Base-by-base conservation (phyloP, 2,888 invertebrate genomes). In the Epirrhoe alternata region DNA sequence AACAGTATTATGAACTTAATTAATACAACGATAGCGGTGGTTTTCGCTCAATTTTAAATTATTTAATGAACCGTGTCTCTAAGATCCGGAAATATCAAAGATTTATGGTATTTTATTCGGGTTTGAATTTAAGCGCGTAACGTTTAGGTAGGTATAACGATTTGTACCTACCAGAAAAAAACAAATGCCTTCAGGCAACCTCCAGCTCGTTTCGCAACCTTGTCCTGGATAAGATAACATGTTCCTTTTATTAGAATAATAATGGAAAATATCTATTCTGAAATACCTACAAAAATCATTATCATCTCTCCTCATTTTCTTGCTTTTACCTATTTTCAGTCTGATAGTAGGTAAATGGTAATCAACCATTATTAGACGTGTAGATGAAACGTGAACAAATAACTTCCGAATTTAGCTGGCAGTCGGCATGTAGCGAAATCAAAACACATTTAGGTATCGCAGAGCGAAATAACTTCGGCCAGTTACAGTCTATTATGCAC, bases 1-100 rank as follows among this genome's bases (percentile, higher is more conserved):
- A 82, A 81, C 75, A 79, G 79, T 70, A 77, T 76, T 74, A 70
- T 67, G 61, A 70, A 75, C 73, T 63, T 67, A 64, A 73, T 70
- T 74, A 68, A 67, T 66, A 64, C 59, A 69, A 55, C 64, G 63
- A n/a, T 30, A 53, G 10, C 50, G 53, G 51, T 38, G 16, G 45
- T 56, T 61, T 56, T 61, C 31, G 54, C 57, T 69, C 70, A 60
- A 54, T 64, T 55, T 62, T 31, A 45, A 33, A 17, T 58, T 12
- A 38, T 17, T 58, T 57, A 33, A 49, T 31, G 31, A 56, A n/a
- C 10, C 38, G 30, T 6, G 53, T 33, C 33, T 53, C 16, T 7
- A 52, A 7, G 45, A 45, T 45, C 45, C n/a, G 45, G 45, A 45
- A 45, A 45, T 14, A 12, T 14, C 14, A 45, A 45, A 45, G 45